Conservation (phyloP, 1,140 invertebrate species). For the Hetaerina americana region DNA sequence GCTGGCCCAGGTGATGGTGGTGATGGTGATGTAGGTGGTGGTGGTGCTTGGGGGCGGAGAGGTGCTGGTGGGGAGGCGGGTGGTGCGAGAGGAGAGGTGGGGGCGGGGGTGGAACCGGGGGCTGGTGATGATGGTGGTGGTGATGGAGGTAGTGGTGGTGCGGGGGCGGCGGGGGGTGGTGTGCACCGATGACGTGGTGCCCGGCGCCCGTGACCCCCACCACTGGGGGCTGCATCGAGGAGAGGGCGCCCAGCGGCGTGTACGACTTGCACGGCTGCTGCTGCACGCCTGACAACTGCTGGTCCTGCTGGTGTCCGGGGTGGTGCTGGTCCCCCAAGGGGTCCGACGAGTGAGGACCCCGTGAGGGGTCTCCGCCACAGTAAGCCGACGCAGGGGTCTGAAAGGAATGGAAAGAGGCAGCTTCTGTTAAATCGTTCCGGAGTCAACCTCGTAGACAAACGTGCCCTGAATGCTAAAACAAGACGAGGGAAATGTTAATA, state of each 20-base stretch:
- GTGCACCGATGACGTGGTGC: not conserved
- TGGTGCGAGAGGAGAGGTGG: constrained; percentile 9
- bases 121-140: constrained; percentile 25
- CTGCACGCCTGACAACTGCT: constrained; percentile 6
- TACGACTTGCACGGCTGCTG: constrained; percentile 45
- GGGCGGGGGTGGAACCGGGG: constrained; percentile 28
- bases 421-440: no score
- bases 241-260: constrained; percentile 68
- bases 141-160: not conserved
- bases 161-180: constrained; percentile 1
- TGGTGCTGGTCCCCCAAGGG: not conserved
- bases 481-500: no score
- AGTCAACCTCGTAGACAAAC: no score
- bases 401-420: no score
- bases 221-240: constrained; percentile 37
- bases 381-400: not conserved
- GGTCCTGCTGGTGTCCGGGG: not conserved
- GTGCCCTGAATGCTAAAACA: no score
- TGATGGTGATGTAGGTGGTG: constrained; percentile 17
- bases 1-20: not conserved
- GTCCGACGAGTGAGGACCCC: no score
- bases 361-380: no score
- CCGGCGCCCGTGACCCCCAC: not conserved
- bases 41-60: no score
- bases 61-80: constrained; percentile 29